Evolutionary conservation across 1,140 invertebrate species (phyloP).

Genomic region (Anagrus nilaparvatae): DNA sequence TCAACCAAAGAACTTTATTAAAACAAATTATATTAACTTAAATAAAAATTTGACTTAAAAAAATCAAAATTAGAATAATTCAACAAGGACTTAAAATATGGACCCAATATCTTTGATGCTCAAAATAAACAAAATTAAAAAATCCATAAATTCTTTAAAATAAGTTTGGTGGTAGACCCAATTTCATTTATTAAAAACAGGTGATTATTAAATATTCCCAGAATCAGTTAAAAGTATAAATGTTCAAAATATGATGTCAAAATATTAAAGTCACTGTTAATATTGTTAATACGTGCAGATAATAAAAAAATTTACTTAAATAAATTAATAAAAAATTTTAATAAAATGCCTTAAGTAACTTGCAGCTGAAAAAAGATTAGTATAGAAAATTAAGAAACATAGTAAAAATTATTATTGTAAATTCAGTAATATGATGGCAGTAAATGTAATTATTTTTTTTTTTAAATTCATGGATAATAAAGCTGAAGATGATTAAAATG

Average conservation of each 20-base stretch:
- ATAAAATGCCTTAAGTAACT: slow-evolving; percentile 26
- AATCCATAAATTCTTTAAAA: slow-evolving; percentile 14
- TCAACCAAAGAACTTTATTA: too few relatives aligned
- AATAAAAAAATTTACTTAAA: slow-evolving; percentile 6
- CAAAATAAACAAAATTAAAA: too few relatives aligned
- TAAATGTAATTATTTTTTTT: too few relatives aligned
- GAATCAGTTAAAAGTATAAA: slow-evolving; percentile 7
- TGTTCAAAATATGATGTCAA: slow-evolving; percentile 12
- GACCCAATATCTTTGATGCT: too few relatives aligned
- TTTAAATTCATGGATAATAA: too few relatives aligned
- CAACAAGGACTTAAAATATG: too few relatives aligned
- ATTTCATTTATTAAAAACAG: slow-evolving; percentile 1
- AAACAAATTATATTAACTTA: too few relatives aligned
- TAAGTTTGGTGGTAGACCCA: slow-evolving; percentile 16
- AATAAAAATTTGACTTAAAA: too few relatives aligned
- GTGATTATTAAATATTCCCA: slow-evolving; percentile 1
- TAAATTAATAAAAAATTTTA: slow-evolving; percentile 16
- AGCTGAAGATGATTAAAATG: too few relatives aligned
- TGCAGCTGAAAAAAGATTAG: slow-evolving; percentile 28
- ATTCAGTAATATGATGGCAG: too few relatives aligned
- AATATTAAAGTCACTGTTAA: slow-evolving; percentile 4
- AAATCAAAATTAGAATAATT: too few relatives aligned
- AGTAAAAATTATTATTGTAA: too few relatives aligned
- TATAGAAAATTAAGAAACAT: slow-evolving; percentile 19
- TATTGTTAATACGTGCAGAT: slow-evolving; percentile 1